Percentiles rank a stretch among this genome's conserved stretches.
Conservation (phyloP, 2,888 invertebrate genomes). For the Caenorhabditis sp. region DNA sequence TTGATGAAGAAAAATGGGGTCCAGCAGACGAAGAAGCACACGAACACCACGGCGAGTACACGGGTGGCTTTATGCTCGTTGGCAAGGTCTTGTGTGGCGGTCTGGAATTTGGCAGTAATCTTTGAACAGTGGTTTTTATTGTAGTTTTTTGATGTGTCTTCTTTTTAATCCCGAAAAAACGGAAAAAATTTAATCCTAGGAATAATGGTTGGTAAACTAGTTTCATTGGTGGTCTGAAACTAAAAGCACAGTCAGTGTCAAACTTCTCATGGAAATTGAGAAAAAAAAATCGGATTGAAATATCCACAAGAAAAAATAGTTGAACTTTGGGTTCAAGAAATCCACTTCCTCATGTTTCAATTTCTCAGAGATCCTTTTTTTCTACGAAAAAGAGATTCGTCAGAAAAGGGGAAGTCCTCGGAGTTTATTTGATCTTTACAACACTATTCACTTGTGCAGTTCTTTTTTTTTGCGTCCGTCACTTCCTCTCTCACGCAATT, state of each 20-base stretch:
- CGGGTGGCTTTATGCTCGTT: constrained; percentile 94
- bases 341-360: background rate
- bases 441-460: constrained; percentile 4
- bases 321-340: background rate
- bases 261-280: no score
- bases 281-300: background rate
- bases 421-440: constrained; percentile 51
- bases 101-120: constrained; percentile 53
- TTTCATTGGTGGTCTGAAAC: background rate
- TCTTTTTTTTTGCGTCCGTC: constrained; percentile 18
- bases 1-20: constrained; percentile 96
- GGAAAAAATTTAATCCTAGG: background rate
- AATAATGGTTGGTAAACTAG: background rate
- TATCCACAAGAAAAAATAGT: no score
- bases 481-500: constrained; percentile 10
- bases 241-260: background rate
- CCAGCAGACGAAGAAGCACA: constrained; percentile 95
- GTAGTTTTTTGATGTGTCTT: background rate
- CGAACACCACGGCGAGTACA: constrained; percentile 94
- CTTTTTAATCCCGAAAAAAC: background rate
- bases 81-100: constrained; percentile 80
- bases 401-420: background rate
- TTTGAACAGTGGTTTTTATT: no score
- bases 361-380: constrained; percentile 7
- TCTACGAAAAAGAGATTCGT: background rate